phyloP scores from a whole-genome alignment of 2,888 invertebrate genomes.

The Diplazon laetatorius region DNA sequence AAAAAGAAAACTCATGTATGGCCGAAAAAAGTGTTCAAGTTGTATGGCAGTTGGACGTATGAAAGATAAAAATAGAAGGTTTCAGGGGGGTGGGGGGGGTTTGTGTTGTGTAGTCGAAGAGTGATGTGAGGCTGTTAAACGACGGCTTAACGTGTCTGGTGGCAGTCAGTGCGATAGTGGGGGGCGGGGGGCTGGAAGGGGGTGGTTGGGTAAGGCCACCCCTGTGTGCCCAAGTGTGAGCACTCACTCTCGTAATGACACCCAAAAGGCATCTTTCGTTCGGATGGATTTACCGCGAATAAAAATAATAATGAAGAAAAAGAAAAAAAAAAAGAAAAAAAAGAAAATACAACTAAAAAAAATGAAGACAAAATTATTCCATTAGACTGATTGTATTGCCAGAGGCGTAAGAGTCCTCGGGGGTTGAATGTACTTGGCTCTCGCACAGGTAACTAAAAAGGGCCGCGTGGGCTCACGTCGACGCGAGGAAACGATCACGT shows the following conservation, averaged over 20 bases:
- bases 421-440: slow-evolving; percentile 1
- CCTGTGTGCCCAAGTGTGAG: slow-evolving; percentile 38
- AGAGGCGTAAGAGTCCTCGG: slow-evolving; percentile 19
- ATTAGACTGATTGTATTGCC: slow-evolving; percentile 78
- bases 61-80: background rate
- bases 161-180: slow-evolving; percentile 51
- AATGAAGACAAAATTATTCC: slow-evolving; percentile 71
- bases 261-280: slow-evolving; percentile 26
- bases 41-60: background rate
- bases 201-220: slow-evolving; percentile 33
- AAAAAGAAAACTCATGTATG: slow-evolving; percentile 28
- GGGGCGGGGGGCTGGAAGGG: slow-evolving; percentile 17
- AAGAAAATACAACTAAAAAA: background rate
- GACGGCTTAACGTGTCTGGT: slow-evolving; percentile 57
- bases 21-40: slow-evolving; percentile 10
- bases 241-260: slow-evolving; percentile 35
- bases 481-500: slow-evolving; percentile 47
- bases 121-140: slow-evolving; percentile 46
- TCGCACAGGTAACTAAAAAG: slow-evolving; percentile 16
- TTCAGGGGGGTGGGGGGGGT: no score
- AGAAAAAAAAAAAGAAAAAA: slow-evolving; percentile 42
- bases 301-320: background rate
- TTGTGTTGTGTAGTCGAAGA: background rate
- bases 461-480: background rate
- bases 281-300: slow-evolving; percentile 69